phyloP scores from a whole-genome alignment of 1,140 invertebrate genomes.

The Conus betulinus region DNA sequence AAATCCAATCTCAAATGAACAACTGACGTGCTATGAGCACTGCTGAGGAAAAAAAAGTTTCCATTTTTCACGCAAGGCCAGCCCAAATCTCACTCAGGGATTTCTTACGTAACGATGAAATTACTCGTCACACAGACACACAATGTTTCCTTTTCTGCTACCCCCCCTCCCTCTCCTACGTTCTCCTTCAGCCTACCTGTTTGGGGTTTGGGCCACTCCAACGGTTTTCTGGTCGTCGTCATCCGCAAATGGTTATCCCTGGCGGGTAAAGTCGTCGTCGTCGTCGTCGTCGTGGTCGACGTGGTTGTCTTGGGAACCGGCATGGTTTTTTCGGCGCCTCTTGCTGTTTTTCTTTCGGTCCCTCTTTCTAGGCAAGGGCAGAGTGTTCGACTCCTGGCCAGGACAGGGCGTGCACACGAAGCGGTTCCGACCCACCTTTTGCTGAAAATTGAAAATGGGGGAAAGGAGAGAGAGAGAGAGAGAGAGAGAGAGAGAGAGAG shows the following conservation, averaged over 20 bases:
- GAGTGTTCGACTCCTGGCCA: not conserved
- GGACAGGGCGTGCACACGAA: conserved; percentile 58
- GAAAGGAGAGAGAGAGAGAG: not conserved
- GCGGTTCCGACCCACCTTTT: conserved; percentile 55
- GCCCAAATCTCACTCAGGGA: too few species aligned
- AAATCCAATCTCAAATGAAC: too few species aligned
- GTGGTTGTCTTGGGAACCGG: not conserved
- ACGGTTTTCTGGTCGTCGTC: not conserved
- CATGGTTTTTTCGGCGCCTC: conserved; percentile 5
- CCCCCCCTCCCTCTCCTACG: not conserved
- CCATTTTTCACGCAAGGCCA: too few species aligned
- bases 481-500: not conserved
- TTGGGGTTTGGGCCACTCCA: conserved; percentile 2
- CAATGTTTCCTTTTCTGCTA: not conserved
- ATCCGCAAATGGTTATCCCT: not conserved
- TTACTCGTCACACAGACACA: too few species aligned
- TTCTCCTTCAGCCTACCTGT: not conserved
- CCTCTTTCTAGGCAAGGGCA: not conserved
- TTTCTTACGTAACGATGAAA: too few species aligned
- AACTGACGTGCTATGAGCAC: too few species aligned
- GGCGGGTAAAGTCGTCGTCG: not conserved
- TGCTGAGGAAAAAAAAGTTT: too few species aligned
- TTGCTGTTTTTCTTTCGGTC: conserved; percentile 12
- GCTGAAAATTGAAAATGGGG: conserved; percentile 40
- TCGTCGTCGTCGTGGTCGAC: not conserved